Evolutionary conservation across 2,888 invertebrate genomes (phyloP).

Genomic region (Phortica okadai): DNA sequence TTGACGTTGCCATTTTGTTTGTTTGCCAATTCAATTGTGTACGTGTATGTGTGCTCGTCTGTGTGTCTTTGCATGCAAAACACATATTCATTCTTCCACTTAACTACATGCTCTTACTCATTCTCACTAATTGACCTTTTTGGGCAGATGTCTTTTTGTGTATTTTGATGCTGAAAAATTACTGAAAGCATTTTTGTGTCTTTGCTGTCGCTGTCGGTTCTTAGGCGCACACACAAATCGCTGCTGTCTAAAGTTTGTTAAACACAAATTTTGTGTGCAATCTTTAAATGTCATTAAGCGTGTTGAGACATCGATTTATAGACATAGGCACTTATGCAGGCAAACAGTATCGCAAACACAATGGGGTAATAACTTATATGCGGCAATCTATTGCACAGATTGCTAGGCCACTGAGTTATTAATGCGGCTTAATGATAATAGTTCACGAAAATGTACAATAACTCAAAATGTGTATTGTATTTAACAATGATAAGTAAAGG

Average conservation of each 20-base stretch:
- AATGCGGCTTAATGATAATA: too few relatives aligned
- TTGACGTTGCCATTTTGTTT: slow-evolving; percentile 17
- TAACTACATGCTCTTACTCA: slow-evolving; percentile 33
- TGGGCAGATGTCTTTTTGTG: slow-evolving; percentile 56
- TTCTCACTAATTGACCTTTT: not conserved
- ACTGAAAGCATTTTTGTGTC: slow-evolving; percentile 27
- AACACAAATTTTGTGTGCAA: slow-evolving; percentile 1
- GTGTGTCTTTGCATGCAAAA: not conserved
- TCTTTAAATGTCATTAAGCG: slow-evolving; percentile 19
- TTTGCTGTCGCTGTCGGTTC: not conserved
- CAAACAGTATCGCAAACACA: not conserved
- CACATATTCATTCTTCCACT: slow-evolving; percentile 24
- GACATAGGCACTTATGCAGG: not conserved
- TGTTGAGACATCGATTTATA: slow-evolving; percentile 5
- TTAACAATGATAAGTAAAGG: too few relatives aligned
- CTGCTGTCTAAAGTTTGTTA: not conserved
- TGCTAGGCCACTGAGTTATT: too few relatives aligned
- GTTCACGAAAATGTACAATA: too few relatives aligned
- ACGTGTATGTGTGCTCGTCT: not conserved
- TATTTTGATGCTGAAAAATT: slow-evolving; percentile 53
- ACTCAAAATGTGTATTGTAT: too few relatives aligned
- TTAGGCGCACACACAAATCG: not conserved
- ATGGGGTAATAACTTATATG: slow-evolving; percentile 11
- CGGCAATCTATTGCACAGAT: too few relatives aligned
- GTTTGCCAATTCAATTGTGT: not conserved